A percentile compares a stretch with the other conserved stretches of the same genome.
These are phyloP conservation scores for Chalcosyrphus nemorum DNA, from an alignment of 2,888 invertebrate species.

Conservation along the genomic window DNA sequence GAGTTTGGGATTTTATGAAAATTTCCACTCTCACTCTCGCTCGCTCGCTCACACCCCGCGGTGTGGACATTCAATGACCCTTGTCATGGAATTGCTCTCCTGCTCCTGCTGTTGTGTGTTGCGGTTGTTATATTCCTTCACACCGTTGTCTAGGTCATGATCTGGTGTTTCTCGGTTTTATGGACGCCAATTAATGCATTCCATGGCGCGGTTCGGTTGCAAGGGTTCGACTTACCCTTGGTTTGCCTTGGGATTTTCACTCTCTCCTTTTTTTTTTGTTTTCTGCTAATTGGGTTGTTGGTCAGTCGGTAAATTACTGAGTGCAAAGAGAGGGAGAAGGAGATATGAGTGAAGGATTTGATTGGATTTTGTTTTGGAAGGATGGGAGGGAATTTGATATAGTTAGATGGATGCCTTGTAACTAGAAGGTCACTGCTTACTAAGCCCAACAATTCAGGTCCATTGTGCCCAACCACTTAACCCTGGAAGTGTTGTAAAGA, in stretches of 20 bases:
- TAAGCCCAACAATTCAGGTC: too few species aligned
- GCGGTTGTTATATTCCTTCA: slow-evolving; percentile 41
- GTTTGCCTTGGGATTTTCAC: not conserved
- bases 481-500: too few species aligned
- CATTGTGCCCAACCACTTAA: too few species aligned
- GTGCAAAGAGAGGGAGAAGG: not conserved
- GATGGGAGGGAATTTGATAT: too few species aligned
- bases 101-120: slow-evolving; percentile 24
- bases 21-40: slow-evolving; percentile 47
- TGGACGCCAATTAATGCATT: slow-evolving; percentile 66
- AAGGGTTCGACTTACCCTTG: slow-evolving; percentile 58
- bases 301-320: slow-evolving; percentile 40
- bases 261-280: too few species aligned
- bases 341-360: not conserved
- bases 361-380: too few species aligned
- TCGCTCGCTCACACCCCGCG: slow-evolving; percentile 34
- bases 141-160: slow-evolving; percentile 70
- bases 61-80: slow-evolving; percentile 71
- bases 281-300: slow-evolving; percentile 60
- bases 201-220: slow-evolving; percentile 25
- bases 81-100: slow-evolving; percentile 40
- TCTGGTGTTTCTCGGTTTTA: slow-evolving; percentile 57
- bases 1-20: slow-evolving; percentile 29
- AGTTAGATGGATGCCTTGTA: too few species aligned
- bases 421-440: too few species aligned